These are phyloP conservation scores for Artemia franciscana DNA, from an alignment of 1,140 invertebrate species.

Conservation along the genomic window DNA sequence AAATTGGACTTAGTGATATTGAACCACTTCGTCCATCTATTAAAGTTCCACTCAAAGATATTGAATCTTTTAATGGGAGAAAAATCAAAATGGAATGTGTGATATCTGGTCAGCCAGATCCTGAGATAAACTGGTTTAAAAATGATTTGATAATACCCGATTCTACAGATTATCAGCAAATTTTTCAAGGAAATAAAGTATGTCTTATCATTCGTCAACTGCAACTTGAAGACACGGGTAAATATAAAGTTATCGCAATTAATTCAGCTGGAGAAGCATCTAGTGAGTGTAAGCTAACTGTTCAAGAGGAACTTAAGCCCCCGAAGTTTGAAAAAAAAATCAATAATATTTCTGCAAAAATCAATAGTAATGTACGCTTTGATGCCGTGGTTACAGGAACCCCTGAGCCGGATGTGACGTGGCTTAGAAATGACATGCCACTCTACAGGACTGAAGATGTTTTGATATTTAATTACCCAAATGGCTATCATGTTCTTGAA, in stretches of 20 bases:
- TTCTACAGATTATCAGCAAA: constrained; percentile 48
- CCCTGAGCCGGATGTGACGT: constrained; percentile 39
- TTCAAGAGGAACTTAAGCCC: constrained; percentile 21
- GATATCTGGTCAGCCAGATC: constrained; percentile 59
- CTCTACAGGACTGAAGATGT: background rate
- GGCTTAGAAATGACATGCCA: constrained; percentile 40
- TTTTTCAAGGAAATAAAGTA: constrained; percentile 57
- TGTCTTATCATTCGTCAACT: constrained; percentile 49
- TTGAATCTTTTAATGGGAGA: constrained; percentile 40
- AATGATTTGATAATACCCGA: constrained; percentile 58
- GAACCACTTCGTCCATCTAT: constrained; percentile 45
- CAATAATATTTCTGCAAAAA: constrained; percentile 34
- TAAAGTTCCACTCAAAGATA: constrained; percentile 40
- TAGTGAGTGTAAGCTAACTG: constrained; percentile 38
- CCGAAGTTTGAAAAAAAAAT: constrained; percentile 46
- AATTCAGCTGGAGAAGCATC: constrained; percentile 53
- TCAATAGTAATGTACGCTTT: constrained; percentile 41
- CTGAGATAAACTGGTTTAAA: constrained; percentile 69
- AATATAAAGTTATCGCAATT: constrained; percentile 53
- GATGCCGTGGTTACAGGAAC: constrained; percentile 44
- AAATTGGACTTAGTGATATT: constrained; percentile 34
- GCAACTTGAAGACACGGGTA: constrained; percentile 44
- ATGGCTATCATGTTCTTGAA: constrained; percentile 19
- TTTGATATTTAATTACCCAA: background rate
- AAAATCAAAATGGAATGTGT: constrained; percentile 47